Evolutionary conservation across 2,888 invertebrate species (phyloP).

Genomic region (Stictocephala bisonia): DNA sequence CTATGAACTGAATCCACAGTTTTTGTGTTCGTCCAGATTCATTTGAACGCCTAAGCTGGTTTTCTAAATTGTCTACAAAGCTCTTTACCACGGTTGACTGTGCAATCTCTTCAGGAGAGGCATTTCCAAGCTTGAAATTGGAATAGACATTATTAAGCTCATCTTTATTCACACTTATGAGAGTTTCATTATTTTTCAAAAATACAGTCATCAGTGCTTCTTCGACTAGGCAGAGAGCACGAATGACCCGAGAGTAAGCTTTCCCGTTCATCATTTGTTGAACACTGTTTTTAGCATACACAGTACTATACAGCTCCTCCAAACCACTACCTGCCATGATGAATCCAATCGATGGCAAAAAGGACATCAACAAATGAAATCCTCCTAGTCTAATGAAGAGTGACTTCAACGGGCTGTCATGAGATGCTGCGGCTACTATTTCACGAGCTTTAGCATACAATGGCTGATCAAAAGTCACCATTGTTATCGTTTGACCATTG

Average conservation of each 20-base stretch:
- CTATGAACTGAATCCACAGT: conserved; percentile 33
- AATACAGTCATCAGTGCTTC: conserved; percentile 31
- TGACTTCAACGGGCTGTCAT: conserved; percentile 36
- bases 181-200: conserved; percentile 1
- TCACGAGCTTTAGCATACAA: conserved; percentile 41
- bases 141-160: conserved; percentile 15
- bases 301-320: conserved; percentile 21
- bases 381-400: conserved; percentile 27
- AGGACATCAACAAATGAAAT: too few species aligned
- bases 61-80: conserved; percentile 9
- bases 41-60: conserved; percentile 8
- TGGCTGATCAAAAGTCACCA: conserved; percentile 44
- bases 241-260: conserved; percentile 18
- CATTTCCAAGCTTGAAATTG: conserved; percentile 8
- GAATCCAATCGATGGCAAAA: conserved; percentile 21
- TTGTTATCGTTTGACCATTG: conserved; percentile 33
- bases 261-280: conserved; percentile 35
- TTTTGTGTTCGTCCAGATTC: conserved; percentile 29
- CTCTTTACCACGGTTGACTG: conserved; percentile 18
- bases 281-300: too few species aligned
- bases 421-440: conserved; percentile 39
- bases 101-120: conserved; percentile 14
- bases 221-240: conserved; percentile 18
- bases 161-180: conserved; percentile 14
- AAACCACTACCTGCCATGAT: too few species aligned